phyloP scores from a whole-genome alignment of 2,797 vertebrate genomes.

The Lepus townsendii region DNA sequence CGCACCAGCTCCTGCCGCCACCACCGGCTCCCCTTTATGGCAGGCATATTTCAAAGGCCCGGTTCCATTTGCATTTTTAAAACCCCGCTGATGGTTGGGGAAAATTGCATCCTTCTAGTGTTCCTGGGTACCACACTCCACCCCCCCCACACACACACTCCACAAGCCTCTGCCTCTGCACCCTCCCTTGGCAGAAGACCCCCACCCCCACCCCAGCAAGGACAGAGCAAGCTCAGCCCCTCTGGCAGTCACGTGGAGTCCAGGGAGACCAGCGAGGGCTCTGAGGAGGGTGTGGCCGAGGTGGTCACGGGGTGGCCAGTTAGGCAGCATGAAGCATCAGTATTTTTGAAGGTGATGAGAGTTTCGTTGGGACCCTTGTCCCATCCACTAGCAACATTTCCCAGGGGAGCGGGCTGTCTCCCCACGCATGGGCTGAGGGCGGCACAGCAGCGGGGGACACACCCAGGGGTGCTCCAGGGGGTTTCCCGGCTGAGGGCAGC shows the following conservation, averaged over 20 bases:
- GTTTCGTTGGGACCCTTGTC: neutral
- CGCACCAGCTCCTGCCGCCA: neutral
- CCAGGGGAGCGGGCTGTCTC: neutral
- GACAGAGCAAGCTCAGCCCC: neutral
- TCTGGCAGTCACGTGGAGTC: neutral
- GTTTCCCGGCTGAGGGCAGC: neutral
- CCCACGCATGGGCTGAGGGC: neutral
- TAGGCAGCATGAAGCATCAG: neutral
- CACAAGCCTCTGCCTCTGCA: neutral
- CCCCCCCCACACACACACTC: neutral
- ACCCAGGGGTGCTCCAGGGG: neutral
- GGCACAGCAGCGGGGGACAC: neutral
- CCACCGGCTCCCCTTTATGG: conserved; percentile 65
- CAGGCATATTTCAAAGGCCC: conserved; percentile 81
- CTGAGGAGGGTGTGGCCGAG: neutral
- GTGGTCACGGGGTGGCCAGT: neutral
- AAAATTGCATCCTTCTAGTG: conserved; percentile 67
- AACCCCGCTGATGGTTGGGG: conserved; percentile 75
- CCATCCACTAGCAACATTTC: neutral
- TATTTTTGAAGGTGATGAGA: neutral
- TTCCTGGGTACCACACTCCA: neutral
- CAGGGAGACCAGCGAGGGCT: neutral
- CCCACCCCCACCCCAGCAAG: neutral
- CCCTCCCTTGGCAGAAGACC: neutral
- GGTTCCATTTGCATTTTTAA: conserved; percentile 83